Conservation (phyloP, 2,113 vertebrate species). For the Euleptes europaea region DNA sequence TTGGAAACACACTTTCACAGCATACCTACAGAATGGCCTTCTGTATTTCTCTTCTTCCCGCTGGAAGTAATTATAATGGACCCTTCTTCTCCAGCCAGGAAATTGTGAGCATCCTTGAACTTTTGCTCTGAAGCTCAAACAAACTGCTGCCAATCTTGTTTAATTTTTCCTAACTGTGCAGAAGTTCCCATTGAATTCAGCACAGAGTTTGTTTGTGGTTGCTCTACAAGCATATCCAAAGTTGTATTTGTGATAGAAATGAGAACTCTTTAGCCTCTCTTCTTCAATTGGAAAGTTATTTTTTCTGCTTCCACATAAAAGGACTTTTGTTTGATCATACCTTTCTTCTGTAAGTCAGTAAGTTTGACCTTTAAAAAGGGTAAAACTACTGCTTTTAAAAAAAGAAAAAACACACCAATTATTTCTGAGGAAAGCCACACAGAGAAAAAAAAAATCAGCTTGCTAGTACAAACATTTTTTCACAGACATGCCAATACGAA, state of each 20-base stretch:
- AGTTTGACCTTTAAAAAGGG: slow-evolving; percentile 36
- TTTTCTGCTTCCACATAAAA: slow-evolving; percentile 35
- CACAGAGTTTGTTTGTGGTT: not conserved
- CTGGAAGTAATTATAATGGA: not conserved
- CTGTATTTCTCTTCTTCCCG: not conserved
- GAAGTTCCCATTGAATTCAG: not conserved
- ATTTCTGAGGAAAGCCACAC: slow-evolving; percentile 35
- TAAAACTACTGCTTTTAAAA: slow-evolving; percentile 8
- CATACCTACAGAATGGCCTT: not conserved
- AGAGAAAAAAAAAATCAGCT: slow-evolving; percentile 35
- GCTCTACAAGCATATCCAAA: not conserved
- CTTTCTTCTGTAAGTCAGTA: slow-evolving; percentile 19
- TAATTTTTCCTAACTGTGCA: not conserved
- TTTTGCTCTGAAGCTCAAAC: slow-evolving; percentile 20
- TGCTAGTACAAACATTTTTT: not conserved
- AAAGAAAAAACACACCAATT: slow-evolving; percentile 17
- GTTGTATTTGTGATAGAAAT: not conserved
- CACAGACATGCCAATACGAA: not conserved
- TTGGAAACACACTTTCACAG: not conserved
- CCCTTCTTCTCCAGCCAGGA: slow-evolving; percentile 31
- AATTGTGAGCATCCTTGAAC: slow-evolving; percentile 12
- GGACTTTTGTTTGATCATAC: slow-evolving; percentile 40
- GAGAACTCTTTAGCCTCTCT: slow-evolving; percentile 32
- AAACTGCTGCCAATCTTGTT: slow-evolving; percentile 25
- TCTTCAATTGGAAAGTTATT: slow-evolving; percentile 38